Evolutionary conservation across 2,113 vertebrate genomes (phyloP).

Genomic region (Tachysurus fulvidraco): DNA sequence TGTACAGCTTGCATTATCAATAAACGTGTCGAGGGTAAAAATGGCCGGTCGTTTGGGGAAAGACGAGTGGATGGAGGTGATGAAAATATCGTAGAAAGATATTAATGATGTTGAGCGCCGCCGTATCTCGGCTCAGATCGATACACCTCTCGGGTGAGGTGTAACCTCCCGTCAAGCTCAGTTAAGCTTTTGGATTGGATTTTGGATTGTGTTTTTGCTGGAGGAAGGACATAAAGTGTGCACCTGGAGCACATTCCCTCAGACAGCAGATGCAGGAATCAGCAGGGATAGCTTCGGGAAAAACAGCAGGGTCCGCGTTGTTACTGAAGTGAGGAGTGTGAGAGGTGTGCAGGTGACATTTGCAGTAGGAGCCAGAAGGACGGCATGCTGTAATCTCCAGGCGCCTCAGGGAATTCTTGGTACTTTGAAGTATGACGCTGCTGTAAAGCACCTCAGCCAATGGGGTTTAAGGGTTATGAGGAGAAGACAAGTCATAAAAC

Average conservation of each 20-base stretch:
- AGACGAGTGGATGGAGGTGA: neutral
- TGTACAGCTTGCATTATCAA: conserved; percentile 1
- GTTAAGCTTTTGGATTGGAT: neutral
- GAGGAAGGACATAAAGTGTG: neutral
- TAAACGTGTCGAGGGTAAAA: neutral
- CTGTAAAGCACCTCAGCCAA: conserved; percentile 18
- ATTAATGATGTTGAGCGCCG: conserved; percentile 3
- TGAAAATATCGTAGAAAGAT: conserved; percentile 27
- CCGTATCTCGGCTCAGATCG: neutral
- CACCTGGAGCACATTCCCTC: neutral
- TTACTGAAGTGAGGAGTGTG: neutral
- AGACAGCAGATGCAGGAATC: neutral
- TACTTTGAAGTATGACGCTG: conserved; percentile 9
- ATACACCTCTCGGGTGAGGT: neutral
- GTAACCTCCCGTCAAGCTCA: neutral
- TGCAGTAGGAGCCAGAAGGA: conserved; percentile 5
- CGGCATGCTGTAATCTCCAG: conserved; percentile 1
- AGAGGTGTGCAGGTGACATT: neutral
- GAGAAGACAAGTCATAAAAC: conserved; percentile 11
- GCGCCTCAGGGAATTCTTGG: neutral
- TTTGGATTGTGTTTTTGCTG: neutral
- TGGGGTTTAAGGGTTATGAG: conserved; percentile 18
- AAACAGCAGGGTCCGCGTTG: neutral
- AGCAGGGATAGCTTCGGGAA: neutral
- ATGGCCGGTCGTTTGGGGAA: neutral